Evolutionary conservation across 1,140 invertebrate genomes (phyloP).

Genomic region (Lordiphosa stackelbergi): DNA sequence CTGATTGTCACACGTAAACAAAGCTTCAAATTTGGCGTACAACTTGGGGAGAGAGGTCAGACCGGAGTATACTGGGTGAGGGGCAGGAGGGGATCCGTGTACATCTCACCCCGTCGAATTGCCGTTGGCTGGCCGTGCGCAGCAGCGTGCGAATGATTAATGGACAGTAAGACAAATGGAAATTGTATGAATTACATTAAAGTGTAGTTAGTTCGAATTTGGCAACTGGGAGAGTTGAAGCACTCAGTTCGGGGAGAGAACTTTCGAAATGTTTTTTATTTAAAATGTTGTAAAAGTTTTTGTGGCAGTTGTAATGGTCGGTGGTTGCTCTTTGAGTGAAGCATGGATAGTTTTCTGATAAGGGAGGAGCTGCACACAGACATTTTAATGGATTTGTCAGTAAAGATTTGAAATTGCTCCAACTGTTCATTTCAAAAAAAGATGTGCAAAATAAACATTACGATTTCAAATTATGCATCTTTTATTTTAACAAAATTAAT

Average conservation of each 20-base stretch:
- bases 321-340: constrained; percentile 10
- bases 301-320: constrained; percentile 17
- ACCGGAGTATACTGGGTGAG: constrained; percentile 1
- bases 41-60: constrained; percentile 8
- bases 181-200: constrained; percentile 75
- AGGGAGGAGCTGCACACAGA: constrained; percentile 12
- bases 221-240: constrained; percentile 10
- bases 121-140: constrained; percentile 36
- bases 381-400: constrained; percentile 31
- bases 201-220: constrained; percentile 68
- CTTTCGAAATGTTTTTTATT: constrained; percentile 35
- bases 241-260: constrained; percentile 8
- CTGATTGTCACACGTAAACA: constrained; percentile 73
- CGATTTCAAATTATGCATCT: too few species aligned
- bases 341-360: background rate
- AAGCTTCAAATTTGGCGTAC: constrained; percentile 63
- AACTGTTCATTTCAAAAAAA: too few species aligned
- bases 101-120: too few species aligned
- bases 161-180: constrained; percentile 70
- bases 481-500: too few species aligned
- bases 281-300: constrained; percentile 46
- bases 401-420: constrained; percentile 10
- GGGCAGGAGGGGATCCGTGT: background rate
- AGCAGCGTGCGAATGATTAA: constrained; percentile 72
- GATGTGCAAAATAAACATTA: too few species aligned